Evolutionary conservation across 37 sponge, comb jelly and placozoan genomes (phyloP).

Genomic region (Geodia barretti): DNA sequence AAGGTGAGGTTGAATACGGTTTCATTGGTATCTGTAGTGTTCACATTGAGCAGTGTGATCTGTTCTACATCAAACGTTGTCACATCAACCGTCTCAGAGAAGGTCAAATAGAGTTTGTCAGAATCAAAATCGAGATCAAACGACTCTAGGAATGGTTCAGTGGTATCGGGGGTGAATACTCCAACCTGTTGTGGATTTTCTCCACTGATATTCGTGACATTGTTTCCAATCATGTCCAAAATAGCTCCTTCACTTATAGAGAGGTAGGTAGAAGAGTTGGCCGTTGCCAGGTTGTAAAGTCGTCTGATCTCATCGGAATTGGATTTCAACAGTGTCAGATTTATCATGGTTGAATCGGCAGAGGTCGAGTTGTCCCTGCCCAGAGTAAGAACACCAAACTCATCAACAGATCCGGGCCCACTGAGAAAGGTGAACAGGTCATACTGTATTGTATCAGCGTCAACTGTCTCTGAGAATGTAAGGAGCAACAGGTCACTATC

Average conservation of each 20-base stretch:
- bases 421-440: conserved; percentile 46
- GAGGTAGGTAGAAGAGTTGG: conserved; percentile 62
- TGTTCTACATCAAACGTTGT: conserved; percentile 41
- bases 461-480: conserved; percentile 88
- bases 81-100: conserved; percentile 65
- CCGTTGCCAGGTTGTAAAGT: conserved; percentile 71
- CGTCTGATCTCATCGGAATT: conserved; percentile 83
- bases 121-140: conserved; percentile 66
- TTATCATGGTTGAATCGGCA: conserved; percentile 55
- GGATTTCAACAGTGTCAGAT: conserved; percentile 59
- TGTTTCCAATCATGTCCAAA: conserved; percentile 79
- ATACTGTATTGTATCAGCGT: conserved; percentile 67
- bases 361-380: conserved; percentile 27
- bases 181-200: conserved; percentile 26
- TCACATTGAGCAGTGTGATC: conserved; percentile 34
- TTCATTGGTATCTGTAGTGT: not conserved
- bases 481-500: conserved; percentile 57
- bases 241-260: conserved; percentile 33
- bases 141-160: conserved; percentile 55
- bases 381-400: conserved; percentile 35
- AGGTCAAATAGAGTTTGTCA: conserved; percentile 51
- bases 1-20: conserved; percentile 13
- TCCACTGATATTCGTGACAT: conserved; percentile 24
- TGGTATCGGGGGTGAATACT: conserved; percentile 69
- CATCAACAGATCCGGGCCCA: conserved; percentile 43